These are phyloP conservation scores for Wasmannia auropunctata DNA, from an alignment of 1,140 invertebrate species.

Conservation along the genomic window DNA sequence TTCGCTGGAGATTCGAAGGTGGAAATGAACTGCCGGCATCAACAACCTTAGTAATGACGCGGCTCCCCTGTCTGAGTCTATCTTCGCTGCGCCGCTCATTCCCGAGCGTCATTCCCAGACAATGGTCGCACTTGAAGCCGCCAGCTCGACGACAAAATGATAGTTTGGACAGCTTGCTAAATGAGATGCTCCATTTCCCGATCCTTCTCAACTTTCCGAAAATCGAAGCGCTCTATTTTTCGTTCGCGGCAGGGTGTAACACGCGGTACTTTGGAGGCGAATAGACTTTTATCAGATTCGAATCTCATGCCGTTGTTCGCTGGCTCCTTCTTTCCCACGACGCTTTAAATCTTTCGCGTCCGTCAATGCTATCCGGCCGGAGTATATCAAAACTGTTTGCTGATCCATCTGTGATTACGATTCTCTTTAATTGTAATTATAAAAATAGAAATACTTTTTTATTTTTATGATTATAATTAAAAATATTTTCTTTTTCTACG, in stretches of 20 bases:
- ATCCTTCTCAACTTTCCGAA: slow-evolving; percentile 66
- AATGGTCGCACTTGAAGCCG: slow-evolving; percentile 79
- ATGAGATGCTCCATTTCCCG: slow-evolving; percentile 76
- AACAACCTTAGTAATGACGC: slow-evolving; percentile 80
- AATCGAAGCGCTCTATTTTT: slow-evolving; percentile 73
- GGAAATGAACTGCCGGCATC: slow-evolving; percentile 80
- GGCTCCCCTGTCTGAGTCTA: slow-evolving; percentile 75
- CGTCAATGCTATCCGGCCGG: background rate
- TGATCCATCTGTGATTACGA: background rate
- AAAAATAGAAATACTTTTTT: background rate
- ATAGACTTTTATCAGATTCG: slow-evolving; percentile 34
- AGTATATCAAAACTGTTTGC: background rate
- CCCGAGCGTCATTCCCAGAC: slow-evolving; percentile 77
- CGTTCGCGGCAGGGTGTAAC: slow-evolving; percentile 58
- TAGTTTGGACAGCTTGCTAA: slow-evolving; percentile 80
- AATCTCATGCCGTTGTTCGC: slow-evolving; percentile 24
- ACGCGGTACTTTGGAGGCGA: slow-evolving; percentile 55
- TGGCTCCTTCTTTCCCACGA: background rate
- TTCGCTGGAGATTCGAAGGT: slow-evolving; percentile 78
- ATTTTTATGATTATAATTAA: background rate
- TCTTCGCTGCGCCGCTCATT: slow-evolving; percentile 75
- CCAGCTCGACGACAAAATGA: slow-evolving; percentile 76
- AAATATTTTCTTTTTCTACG: no score
- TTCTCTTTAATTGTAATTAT: background rate
- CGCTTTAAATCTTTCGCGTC: background rate